Evolutionary conservation across 1,140 invertebrate species (phyloP), one percentile per base, ranked within the genome.

Genomic region (Globodera ellingtonae): DNA sequence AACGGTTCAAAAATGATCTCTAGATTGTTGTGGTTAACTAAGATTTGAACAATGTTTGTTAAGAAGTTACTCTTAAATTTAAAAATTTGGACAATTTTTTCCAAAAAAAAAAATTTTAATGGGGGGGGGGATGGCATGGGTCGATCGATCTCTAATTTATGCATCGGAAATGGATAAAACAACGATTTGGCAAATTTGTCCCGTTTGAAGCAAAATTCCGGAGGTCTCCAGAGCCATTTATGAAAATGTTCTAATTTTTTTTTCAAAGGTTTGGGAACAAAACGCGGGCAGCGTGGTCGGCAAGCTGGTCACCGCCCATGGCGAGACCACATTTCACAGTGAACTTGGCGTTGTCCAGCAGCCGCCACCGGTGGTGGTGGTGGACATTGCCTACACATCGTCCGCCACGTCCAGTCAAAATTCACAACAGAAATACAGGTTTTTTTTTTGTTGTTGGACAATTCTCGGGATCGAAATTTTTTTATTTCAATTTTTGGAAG

Each of bases 221-320:
- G 84, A 86, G n/a, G 24, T 24, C 24, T 24, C 24, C 1, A 24
- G 24, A 24, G 24, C 24, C 24, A 24, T 24, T 24, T 24, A 0
- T 24, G 24, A n/a, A n/a, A n/a, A n/a, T n/a, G n/a, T n/a, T n/a
- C n/a, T 86, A 87, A 44, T 73, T 88, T 15, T 80, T 78, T 7
- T 52, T 62, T 84, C 74, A 18, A 73, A 83, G 48, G 46, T 84
- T 35, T 87, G 86, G 86, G 83, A 87, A 48, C 75, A 88, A 65
- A 87, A 89, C 66, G 77, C 81, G n/a, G 85, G 85, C 4, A 67
- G 59, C 44, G 84, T 80, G 48, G 83, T 86, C 48, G 85, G 86
- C 47, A 79, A 79, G n/a, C 67, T 86, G 35, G 75, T 81, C 72
- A 67, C 80, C 24, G 48, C 9, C 35, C 65, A 77, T 18, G 66